phyloP scores from a whole-genome alignment of 2,888 invertebrate genomes.

The Polymixis flavicincta region DNA sequence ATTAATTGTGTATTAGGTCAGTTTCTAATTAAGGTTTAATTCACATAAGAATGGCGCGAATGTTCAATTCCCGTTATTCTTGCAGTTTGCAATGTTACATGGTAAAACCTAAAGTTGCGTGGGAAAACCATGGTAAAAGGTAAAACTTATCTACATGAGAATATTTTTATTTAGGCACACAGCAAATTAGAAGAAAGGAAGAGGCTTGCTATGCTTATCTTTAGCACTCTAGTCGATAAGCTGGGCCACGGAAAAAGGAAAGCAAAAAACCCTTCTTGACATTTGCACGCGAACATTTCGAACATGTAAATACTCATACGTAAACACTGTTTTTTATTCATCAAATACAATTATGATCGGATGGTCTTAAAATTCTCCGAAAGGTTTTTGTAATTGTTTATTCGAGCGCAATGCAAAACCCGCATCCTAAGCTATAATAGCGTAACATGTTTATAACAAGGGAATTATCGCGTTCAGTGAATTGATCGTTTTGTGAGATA shows the following conservation, averaged over 20 bases:
- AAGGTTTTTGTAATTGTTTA: conserved; percentile 14
- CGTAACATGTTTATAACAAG: conserved; percentile 45
- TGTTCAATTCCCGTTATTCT: conserved; percentile 7
- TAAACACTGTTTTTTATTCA: conserved; percentile 16
- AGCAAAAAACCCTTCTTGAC: conserved; percentile 20
- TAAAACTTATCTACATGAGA: conserved; percentile 22
- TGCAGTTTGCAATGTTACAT: conserved; percentile 2
- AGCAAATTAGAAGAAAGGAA: conserved; percentile 33
- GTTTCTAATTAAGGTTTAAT: background rate
- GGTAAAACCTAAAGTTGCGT: conserved; percentile 29
- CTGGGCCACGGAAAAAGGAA: conserved; percentile 8
- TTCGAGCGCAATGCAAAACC: conserved; percentile 47
- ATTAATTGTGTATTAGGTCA: background rate
- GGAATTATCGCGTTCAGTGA: conserved; percentile 57
- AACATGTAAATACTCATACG: conserved; percentile 14
- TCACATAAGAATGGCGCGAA: conserved; percentile 7
- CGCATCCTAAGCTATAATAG: conserved; percentile 14
- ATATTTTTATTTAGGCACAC: conserved; percentile 9
- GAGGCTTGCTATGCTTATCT: conserved; percentile 40
- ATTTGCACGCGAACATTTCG: conserved; percentile 16
- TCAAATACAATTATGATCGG: conserved; percentile 17
- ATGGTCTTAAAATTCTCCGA: background rate
- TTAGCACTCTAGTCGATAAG: conserved; percentile 29
- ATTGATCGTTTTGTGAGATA: conserved; percentile 61
- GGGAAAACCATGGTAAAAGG: conserved; percentile 21